Base-by-base conservation (phyloP, 2,113 vertebrate genomes). In the Atlantisia rogersi region DNA sequence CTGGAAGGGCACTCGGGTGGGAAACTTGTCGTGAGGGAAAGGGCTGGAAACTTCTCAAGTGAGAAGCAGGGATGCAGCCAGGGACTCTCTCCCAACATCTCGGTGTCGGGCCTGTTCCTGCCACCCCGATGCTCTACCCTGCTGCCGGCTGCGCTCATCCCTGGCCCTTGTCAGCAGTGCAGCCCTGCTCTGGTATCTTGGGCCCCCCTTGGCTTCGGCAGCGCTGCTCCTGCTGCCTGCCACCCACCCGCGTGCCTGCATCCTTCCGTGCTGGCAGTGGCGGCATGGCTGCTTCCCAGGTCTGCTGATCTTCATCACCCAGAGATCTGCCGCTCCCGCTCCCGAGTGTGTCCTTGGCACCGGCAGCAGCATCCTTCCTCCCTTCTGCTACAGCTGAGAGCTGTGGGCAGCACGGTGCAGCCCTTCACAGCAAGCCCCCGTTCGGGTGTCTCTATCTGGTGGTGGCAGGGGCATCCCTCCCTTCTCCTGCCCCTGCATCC, bases 41-140 rank as follows among this genome's bases (percentile, higher is more conserved):
- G 42, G 86, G 70, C 93, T 91, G 68, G 60, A 82, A 97, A 97
- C 53, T 95, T 96, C 84, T 12, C 17, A 92, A 92, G 93, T 40
- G 24, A 70, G 56, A 87, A 76, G 74, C 70, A 85, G 50, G 70
- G 58, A 18, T 65, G 62, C 70, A 85, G 79, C 46, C 37, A 12
- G 42, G 60, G 22, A 71, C 50, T 17, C 18, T 88, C 55, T 80
- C 79, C 75, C 5, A 8, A 53, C 46, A 84, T 60, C 39, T 91
- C 11, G 4, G 60, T 60, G 73, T 67, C 70, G 90, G 96, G 95
- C 96, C 94, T 79, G 52, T 62, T 89, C 77, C 46, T 35, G 62
- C 56, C 9, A 8, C 42, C 67, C 3, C 0, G 56, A 32, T 17
- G 1, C 85, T 29, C 60, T 29, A 2, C 58, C n/a, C 39, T 2